phyloP scores from a whole-genome alignment of 2,113 vertebrate genomes.

The Semicossyphus pulcher region DNA sequence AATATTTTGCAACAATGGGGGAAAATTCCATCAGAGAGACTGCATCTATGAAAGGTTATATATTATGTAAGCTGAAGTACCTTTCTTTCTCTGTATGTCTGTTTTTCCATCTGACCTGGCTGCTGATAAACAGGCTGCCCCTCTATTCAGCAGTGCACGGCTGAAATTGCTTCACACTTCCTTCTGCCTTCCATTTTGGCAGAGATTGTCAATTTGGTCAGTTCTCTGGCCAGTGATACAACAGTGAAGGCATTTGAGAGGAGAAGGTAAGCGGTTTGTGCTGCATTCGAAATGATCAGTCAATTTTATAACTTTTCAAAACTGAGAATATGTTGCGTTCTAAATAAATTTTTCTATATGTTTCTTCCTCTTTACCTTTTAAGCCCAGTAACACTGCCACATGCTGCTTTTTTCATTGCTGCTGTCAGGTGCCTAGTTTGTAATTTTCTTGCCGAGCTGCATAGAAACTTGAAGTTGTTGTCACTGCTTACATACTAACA shows the following conservation, averaged over 20 bases:
- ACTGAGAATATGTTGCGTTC: too few relatives aligned
- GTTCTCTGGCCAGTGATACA: slow-evolving; percentile 92
- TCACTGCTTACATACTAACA: too few relatives aligned
- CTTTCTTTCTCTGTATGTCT: not conserved
- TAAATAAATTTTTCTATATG: too few relatives aligned
- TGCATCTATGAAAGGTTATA: not conserved
- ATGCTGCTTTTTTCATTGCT: not conserved
- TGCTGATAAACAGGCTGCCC: slow-evolving; percentile 86
- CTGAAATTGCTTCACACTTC: slow-evolving; percentile 92
- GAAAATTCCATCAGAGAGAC: too few relatives aligned
- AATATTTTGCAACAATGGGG: too few relatives aligned
- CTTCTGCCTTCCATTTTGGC: slow-evolving; percentile 91
- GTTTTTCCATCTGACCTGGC: not conserved
- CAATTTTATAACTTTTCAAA: too few relatives aligned
- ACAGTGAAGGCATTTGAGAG: slow-evolving; percentile 92
- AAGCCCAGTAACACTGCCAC: too few relatives aligned
- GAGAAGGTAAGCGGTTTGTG: slow-evolving; percentile 81
- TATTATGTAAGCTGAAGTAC: not conserved
- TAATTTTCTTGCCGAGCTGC: not conserved
- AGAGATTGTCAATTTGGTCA: slow-evolving; percentile 90
- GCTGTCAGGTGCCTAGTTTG: too few relatives aligned
- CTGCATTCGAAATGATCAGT: not conserved
- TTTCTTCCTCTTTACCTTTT: too few relatives aligned
- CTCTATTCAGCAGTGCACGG: slow-evolving; percentile 90
- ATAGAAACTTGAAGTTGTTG: not conserved